Base-by-base conservation (phyloP, 2,888 invertebrate species). In the Cremastobaeus sp. region DNA sequence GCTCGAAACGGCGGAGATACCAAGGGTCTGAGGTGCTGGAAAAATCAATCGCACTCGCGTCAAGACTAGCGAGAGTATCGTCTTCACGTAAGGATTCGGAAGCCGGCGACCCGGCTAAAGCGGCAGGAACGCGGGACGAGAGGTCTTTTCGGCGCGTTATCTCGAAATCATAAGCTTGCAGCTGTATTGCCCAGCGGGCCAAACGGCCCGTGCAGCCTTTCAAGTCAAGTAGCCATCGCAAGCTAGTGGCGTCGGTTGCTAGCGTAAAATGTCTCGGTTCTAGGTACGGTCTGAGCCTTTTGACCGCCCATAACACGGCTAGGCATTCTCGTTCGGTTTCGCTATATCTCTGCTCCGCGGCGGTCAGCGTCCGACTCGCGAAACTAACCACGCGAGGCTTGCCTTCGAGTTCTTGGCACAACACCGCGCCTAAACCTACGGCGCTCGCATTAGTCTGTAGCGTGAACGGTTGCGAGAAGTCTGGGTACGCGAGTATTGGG, bases 151-250 rank as follows among this genome's bases (percentile, higher is more conserved):
- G 25, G 25, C 25, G 25, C 4, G 8, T 25, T 8, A 25, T 5
- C 25, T 25, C 50, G 9, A 54, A 54, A 8, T 25, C 14, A 39
- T 25, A 54, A 5, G 15, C 17, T 11, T 39, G 54, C 1, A 54
- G n/a, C 28, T 28, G 21, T 5, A 54, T 28, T 3, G 28, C 28
- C 54, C 54, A 54, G 1, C 39, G 28, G 8, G 54, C 54, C 15
- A 54, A 28, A 8, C 54, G 18, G 5, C 54, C 54, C 1, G 37
- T 37, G 14, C 8, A 8, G 5, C 11, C 37, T 11, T 11, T 37
- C 1, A 37, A 3, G 5, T 17, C 37, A 3, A 37, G 6, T 15
- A 37, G 37, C 37, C 37, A 37, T 1, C 37, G 14, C 15, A 37
- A 15, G 5, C 37, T 37, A 11, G 37, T 11, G 0, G 37, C 37